Evolutionary conservation across 2,888 invertebrate species (phyloP).

Genomic region (Notodonta ziczac): DNA sequence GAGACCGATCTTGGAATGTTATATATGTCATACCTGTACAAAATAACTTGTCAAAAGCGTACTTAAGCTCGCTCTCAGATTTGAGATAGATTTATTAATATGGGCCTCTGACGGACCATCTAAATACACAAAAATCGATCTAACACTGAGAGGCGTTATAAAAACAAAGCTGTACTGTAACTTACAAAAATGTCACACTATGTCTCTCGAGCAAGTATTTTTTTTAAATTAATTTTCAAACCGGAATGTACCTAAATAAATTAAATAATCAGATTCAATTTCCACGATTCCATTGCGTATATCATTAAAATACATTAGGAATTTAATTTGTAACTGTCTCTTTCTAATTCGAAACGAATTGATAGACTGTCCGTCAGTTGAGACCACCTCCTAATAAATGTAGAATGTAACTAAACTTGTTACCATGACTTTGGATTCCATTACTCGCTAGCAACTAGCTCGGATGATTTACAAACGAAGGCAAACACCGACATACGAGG

Average conservation of each 20-base stretch:
- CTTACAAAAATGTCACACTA: too few relatives aligned
- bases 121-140: too few relatives aligned
- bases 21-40: too few relatives aligned
- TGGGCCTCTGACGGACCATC: too few relatives aligned
- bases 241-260: neutral
- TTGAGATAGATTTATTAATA: too few relatives aligned
- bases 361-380: neutral
- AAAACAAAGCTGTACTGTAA: too few relatives aligned
- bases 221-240: neutral
- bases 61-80: too few relatives aligned
- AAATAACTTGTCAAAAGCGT: too few relatives aligned
- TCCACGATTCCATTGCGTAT: conserved; percentile 17
- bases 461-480: conserved; percentile 35
- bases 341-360: conserved; percentile 25
- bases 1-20: too few relatives aligned
- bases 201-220: too few relatives aligned
- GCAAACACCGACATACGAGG: conserved; percentile 59
- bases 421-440: conserved; percentile 20
- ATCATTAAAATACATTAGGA: conserved; percentile 65
- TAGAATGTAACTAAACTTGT: neutral
- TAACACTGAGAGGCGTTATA: too few relatives aligned
- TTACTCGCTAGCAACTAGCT: conserved; percentile 36
- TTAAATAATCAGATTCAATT: conserved; percentile 11
- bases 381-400: neutral
- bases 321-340: conserved; percentile 56